phyloP scores from a whole-genome alignment of 1,140 invertebrate species.

The Spodoptera litura region DNA sequence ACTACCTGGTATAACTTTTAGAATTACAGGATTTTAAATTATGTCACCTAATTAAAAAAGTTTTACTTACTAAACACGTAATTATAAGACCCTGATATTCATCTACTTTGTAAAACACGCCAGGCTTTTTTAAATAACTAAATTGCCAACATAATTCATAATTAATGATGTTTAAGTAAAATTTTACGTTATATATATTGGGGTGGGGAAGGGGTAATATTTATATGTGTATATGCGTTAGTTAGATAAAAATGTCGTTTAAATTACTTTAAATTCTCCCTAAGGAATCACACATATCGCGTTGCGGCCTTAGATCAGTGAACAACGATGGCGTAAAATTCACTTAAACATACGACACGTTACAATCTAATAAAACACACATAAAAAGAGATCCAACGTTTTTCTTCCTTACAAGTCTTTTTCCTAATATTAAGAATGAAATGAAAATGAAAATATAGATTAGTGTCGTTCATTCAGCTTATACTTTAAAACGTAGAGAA shows the following conservation, averaged over 20 bases:
- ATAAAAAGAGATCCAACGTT: background rate
- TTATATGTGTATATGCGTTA: background rate
- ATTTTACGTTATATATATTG: conserved; percentile 18
- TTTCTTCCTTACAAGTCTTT: background rate
- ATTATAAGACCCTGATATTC: conserved; percentile 78
- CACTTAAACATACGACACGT: conserved; percentile 17
- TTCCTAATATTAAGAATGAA: conserved; percentile 4
- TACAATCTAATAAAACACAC: background rate
- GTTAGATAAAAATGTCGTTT: conserved; percentile 6
- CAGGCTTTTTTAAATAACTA: conserved; percentile 37
- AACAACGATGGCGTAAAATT: conserved; percentile 3
- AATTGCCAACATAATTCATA: conserved; percentile 11
- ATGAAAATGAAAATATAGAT: conserved; percentile 15
- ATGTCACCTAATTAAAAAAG: conserved; percentile 68
- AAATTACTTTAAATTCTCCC: background rate
- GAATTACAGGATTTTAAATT: conserved; percentile 56
- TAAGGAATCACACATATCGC: background rate
- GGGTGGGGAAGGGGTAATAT: background rate
- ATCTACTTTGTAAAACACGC: conserved; percentile 65
- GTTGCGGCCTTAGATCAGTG: background rate
- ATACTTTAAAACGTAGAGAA: background rate
- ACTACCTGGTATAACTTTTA: conserved; percentile 53
- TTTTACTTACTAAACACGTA: conserved; percentile 68
- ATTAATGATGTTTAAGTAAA: conserved; percentile 12
- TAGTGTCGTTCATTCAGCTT: background rate